phyloP scores from a whole-genome alignment of 2,797 vertebrate species.

The Apogon hyalosoma region DNA sequence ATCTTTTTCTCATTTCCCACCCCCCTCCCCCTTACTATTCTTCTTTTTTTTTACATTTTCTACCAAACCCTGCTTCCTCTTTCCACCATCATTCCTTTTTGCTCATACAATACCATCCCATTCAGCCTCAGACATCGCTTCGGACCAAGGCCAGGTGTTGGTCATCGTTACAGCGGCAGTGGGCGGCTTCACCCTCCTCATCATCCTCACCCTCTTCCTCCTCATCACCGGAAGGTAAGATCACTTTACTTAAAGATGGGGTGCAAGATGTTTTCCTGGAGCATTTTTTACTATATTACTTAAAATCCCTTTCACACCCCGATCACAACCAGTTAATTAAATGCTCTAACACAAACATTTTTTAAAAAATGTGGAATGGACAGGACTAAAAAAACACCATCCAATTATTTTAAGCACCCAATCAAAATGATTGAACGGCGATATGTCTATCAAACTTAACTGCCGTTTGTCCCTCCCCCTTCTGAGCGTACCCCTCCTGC shows the following conservation, averaged over 20 bases:
- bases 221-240: slow-evolving; percentile 96
- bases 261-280: no score
- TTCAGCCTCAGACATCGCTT: slow-evolving; percentile 92
- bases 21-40: not conserved
- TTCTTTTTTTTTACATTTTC: not conserved
- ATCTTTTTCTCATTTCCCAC: not conserved
- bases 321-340: no score
- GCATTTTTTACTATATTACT: no score
- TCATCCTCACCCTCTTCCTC: slow-evolving; percentile 97
- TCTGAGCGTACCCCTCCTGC: no score
- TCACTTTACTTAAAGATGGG: not conserved
- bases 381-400: no score
- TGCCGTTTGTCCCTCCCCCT: no score
- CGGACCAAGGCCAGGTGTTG: slow-evolving; percentile 94
- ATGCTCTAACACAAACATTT: no score
- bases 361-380: no score
- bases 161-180: slow-evolving; percentile 95
- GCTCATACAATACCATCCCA: not conserved
- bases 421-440: no score
- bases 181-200: slow-evolving; percentile 93
- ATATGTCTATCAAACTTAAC: no score
- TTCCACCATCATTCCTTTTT: not conserved
- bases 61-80: not conserved
- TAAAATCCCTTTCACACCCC: no score
- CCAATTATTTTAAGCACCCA: no score